Evolutionary conservation across 2,113 vertebrate species (phyloP), one percentile per base, ranked within the genome.

Genomic region (Malaclemys terrapin): DNA sequence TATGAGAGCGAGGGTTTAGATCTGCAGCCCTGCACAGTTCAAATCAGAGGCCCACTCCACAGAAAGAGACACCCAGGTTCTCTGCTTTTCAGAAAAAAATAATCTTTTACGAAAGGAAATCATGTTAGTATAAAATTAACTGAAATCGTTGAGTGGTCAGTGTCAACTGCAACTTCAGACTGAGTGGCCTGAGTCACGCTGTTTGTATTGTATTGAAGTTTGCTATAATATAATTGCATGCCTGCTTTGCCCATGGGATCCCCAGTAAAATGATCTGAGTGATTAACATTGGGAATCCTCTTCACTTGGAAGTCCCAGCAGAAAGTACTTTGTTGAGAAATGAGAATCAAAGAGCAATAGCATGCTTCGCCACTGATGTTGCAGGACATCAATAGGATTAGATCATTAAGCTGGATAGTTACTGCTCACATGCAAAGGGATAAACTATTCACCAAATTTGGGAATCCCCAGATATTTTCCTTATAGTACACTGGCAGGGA

Each of bases 251-350:
- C 82, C 87, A 27, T 13, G 24, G 87, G 49, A 90, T 54, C 45
- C 75, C 86, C 56, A 49, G 49, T 53, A 90, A 92, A 80, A 89
- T 76, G 90, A 0, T 0, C 14, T 54, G 19, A 49, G 65, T 47
- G 84, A 80, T 89, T 90, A 90, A 86, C 45, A 42, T 53, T 38
- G 3, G 2, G 25, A 93, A 93, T 78, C 59, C 27, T 88, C 87
- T 75, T 72, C 80, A 47, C 25, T 62, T 86, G 65, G 78, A 76
- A 13, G 56, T 89, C 57, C n/a, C 49, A 53, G 29, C 25, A 54
- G 69, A 87, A 52, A 3, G 3, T 53, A 89, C 65, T 86, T 56
- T 38, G 45, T 82, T 65, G 62, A 81, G 80, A 82, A 49, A 35
- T 25, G 84, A 89, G n/a, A 87, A 8, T 4, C 0, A 86, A n/a